Conservation (phyloP, 2,113 vertebrate genomes). For the Alosa alosa region DNA sequence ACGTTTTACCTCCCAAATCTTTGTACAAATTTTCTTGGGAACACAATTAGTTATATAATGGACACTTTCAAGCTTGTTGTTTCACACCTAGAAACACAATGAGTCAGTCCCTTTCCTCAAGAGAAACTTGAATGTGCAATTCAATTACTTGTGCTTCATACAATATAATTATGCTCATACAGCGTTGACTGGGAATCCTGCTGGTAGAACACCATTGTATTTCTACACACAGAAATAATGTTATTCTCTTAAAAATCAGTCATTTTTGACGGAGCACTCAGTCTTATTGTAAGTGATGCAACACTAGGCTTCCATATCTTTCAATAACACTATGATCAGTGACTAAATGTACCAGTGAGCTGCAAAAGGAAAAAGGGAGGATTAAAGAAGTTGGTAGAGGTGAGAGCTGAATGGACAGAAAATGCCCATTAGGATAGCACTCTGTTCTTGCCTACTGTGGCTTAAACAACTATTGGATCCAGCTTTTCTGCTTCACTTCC, state of each 20-base stretch:
- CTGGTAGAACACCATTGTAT: neutral
- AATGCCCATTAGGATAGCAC: slow-evolving; percentile 5
- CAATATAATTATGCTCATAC: too few species aligned
- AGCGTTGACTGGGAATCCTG: neutral
- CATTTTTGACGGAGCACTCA: neutral
- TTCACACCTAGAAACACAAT: neutral
- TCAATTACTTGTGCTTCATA: too few species aligned
- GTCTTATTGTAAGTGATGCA: neutral
- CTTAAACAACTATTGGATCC: slow-evolving; percentile 17
- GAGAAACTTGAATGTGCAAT: neutral
- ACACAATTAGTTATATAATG: neutral
- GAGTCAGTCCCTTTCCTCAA: neutral
- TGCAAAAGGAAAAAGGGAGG: neutral
- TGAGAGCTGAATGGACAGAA: slow-evolving; percentile 17
- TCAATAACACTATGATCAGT: neutral
- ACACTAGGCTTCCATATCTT: neutral
- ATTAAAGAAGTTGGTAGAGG: neutral
- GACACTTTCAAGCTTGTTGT: neutral
- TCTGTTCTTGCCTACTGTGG: slow-evolving; percentile 4
- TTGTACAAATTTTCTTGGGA: neutral
- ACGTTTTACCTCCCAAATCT: neutral
- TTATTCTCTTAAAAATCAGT: neutral
- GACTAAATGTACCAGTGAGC: neutral
- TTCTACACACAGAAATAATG: neutral
- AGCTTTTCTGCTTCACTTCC: slow-evolving; percentile 15